A percentile compares a stretch with the other conserved stretches of the same genome.
Evolutionary conservation across 2,113 vertebrate species (phyloP).

Genomic region (Meles meles): DNA sequence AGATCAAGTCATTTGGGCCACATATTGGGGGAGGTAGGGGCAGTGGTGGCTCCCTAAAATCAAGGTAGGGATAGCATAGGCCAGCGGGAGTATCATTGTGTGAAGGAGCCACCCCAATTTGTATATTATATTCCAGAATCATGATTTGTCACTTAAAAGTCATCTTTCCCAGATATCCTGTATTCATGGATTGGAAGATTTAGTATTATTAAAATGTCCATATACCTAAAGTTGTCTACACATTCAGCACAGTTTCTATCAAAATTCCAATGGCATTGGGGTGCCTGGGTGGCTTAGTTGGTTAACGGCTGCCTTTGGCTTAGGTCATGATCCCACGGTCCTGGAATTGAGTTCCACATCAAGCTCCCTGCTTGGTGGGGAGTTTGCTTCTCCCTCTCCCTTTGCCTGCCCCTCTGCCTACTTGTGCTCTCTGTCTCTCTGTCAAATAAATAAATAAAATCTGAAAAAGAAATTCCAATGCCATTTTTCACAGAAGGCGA

Average conservation of each 20-base stretch:
- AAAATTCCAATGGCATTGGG: background rate
- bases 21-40: background rate
- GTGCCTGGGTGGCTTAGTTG: no score
- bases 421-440: no score
- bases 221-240: background rate
- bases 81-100: background rate
- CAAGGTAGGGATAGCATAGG: background rate
- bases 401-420: no score
- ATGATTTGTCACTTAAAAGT: background rate
- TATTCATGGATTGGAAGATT: background rate
- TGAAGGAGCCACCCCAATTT: background rate
- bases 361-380: no score
- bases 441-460: no score
- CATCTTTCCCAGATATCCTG: background rate
- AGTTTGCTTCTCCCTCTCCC: no score
- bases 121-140: background rate
- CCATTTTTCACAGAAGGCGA: background rate
- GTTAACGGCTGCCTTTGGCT: no score
- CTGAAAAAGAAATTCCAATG: background rate
- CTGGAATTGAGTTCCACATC: no score
- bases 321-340: no score
- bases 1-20: background rate
- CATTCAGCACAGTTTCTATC: background rate
- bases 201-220: background rate
- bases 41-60: background rate